Conservation (phyloP, 2,797 vertebrate genomes). For the Alauda arvensis region DNA sequence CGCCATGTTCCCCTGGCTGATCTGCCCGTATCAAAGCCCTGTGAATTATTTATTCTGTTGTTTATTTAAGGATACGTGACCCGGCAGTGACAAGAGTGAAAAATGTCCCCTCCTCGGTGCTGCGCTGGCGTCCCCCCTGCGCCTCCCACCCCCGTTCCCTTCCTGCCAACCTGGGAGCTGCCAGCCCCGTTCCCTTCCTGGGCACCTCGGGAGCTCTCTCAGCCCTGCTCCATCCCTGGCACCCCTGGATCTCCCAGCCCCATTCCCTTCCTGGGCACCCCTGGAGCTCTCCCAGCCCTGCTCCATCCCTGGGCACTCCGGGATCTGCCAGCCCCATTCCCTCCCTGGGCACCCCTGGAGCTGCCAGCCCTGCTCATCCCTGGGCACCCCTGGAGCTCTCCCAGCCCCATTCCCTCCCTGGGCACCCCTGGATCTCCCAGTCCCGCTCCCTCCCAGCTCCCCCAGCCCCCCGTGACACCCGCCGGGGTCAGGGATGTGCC, state of each 20-base stretch:
- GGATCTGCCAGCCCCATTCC: too few relatives aligned
- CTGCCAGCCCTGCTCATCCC: too few relatives aligned
- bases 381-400: too few relatives aligned
- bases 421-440: too few relatives aligned
- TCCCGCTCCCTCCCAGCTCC: rapidly evolving
- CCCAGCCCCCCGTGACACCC: background rate
- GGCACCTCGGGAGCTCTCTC: too few relatives aligned
- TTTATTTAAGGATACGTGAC: slow-evolving; percentile 70
- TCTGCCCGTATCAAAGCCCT: slow-evolving; percentile 62
- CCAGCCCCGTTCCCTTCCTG: background rate
- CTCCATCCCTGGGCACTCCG: too few relatives aligned
- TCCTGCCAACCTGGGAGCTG: background rate
- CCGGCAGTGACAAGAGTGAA: slow-evolving; percentile 63
- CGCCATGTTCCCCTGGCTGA: slow-evolving; percentile 67
- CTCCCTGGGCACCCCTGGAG: too few relatives aligned
- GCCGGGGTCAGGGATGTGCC: background rate
- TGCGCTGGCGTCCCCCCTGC: background rate
- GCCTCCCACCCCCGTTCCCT: background rate
- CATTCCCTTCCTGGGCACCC: too few relatives aligned
- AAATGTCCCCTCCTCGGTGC: slow-evolving; percentile 53
- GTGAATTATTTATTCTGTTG: slow-evolving; percentile 73
- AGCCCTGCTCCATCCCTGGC: too few relatives aligned
- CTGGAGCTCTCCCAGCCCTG: too few relatives aligned
- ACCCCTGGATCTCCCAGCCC: too few relatives aligned
- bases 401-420: too few relatives aligned